Conservation (phyloP, 2,113 vertebrate genomes). For the Limnothrissa miodon region DNA sequence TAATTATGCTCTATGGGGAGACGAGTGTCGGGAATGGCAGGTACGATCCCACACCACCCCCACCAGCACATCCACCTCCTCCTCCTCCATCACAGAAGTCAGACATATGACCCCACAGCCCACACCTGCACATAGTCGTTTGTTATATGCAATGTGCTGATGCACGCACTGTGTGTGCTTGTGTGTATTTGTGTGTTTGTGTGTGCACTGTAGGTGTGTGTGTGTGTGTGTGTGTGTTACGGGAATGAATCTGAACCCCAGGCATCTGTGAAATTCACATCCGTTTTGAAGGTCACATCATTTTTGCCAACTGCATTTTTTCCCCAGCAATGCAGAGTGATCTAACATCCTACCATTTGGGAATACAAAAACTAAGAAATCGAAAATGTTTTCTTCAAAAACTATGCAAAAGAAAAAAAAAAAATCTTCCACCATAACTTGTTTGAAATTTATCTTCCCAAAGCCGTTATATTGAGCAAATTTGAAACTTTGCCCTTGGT, state of each 20-base stretch:
- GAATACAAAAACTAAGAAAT: too few species aligned
- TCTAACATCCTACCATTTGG: background rate
- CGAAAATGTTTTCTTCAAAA: background rate
- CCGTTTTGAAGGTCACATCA: background rate
- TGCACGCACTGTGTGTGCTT: constrained; percentile 18
- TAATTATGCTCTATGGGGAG: background rate
- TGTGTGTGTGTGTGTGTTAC: constrained; percentile 6
- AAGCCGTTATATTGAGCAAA: background rate
- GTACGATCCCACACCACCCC: background rate
- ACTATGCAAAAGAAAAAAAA: too few species aligned
- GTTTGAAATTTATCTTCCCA: too few species aligned
- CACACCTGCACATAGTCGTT: background rate
- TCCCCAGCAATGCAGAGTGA: background rate
- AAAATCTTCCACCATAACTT: background rate
- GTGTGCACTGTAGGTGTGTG: constrained; percentile 20
- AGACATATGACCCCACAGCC: background rate
- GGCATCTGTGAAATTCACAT: background rate
- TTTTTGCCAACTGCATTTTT: background rate
- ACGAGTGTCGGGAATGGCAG: background rate
- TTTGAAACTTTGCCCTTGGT: background rate
- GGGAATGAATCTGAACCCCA: background rate
- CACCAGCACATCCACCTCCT: background rate
- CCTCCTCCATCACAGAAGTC: background rate
- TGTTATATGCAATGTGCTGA: constrained; percentile 1
- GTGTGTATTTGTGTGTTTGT: constrained; percentile 25